Percentiles rank a stretch among this genome's conserved stretches.
Conservation (phyloP, 2,888 invertebrate species). For the Synergus gifuensis region DNA sequence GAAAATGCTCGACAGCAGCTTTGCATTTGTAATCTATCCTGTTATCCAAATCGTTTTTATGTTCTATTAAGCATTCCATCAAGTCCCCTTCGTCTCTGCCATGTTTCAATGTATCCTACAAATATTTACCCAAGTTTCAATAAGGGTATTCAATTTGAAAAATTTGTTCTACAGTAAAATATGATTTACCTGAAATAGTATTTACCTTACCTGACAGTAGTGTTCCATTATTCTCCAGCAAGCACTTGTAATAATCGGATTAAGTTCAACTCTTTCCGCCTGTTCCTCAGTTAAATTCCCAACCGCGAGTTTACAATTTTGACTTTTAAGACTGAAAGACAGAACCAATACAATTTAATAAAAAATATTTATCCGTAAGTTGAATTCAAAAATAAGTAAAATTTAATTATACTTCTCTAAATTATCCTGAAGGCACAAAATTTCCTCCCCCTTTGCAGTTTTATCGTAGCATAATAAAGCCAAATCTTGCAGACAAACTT, state of each 20-base stretch:
- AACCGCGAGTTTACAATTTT: slow-evolving; percentile 87
- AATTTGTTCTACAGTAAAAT: slow-evolving; percentile 43
- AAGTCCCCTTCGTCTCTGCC: slow-evolving; percentile 91
- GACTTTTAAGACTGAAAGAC: slow-evolving; percentile 64
- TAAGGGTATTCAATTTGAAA: slow-evolving; percentile 17
- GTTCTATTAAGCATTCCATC: slow-evolving; percentile 95
- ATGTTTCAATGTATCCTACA: slow-evolving; percentile 81
- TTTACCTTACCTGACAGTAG: slow-evolving; percentile 81
- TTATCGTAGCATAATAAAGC: slow-evolving; percentile 90
- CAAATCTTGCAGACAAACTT: slow-evolving; percentile 92
- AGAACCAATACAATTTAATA: slow-evolving; percentile 31
- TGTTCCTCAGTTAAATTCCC: slow-evolving; percentile 93
- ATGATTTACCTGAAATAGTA: too few relatives aligned
- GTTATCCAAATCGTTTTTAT: slow-evolving; percentile 93
- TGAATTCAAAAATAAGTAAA: background rate
- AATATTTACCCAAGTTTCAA: slow-evolving; percentile 12
- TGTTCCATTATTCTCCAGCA: slow-evolving; percentile 89
- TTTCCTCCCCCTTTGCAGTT: slow-evolving; percentile 93
- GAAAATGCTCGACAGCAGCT: slow-evolving; percentile 97
- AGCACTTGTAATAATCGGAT: slow-evolving; percentile 90
- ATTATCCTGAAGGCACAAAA: slow-evolving; percentile 93
- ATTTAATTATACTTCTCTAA: slow-evolving; percentile 79
- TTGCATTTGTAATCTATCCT: slow-evolving; percentile 90
- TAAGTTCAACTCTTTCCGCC: slow-evolving; percentile 92
- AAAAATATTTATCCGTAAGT: background rate